A percentile compares a stretch with the other conserved stretches of the same genome.
Conservation (phyloP, 2,797 vertebrate genomes). For the Pseudochaenichthys georgianus region DNA sequence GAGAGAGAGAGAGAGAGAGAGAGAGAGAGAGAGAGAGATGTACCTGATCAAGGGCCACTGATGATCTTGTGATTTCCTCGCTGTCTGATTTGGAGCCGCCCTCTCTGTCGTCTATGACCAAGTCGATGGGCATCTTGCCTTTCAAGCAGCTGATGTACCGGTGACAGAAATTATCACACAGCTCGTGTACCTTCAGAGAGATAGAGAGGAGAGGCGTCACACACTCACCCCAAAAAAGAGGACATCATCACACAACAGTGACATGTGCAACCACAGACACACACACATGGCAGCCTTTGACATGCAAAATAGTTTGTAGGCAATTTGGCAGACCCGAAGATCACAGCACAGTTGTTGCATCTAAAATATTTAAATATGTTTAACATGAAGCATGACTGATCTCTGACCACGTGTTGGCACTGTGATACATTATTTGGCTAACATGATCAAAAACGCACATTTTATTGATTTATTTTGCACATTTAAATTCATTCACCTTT, state of each 20-base stretch:
- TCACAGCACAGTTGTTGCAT: slow-evolving; percentile 15
- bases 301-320: slow-evolving; percentile 73
- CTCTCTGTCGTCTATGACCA: slow-evolving; percentile 99
- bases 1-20: not conserved
- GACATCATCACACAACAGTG: slow-evolving; percentile 81
- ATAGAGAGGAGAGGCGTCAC: slow-evolving; percentile 47
- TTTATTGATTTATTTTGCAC: not conserved
- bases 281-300: slow-evolving; percentile 60
- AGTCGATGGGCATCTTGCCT: slow-evolving; percentile 99
- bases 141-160: slow-evolving; percentile 99
- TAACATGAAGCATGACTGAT: not conserved
- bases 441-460: not conserved
- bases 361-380: slow-evolving; percentile 6
- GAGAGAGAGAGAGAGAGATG: slow-evolving; percentile 44
- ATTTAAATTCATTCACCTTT: not conserved
- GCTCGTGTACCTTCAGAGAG: slow-evolving; percentile 94
- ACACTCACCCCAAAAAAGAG: slow-evolving; percentile 72
- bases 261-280: slow-evolving; percentile 83
- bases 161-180: slow-evolving; percentile 99
- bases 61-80: slow-evolving; percentile 98
- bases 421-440: not conserved
- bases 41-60: slow-evolving; percentile 99
- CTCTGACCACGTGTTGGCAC: not conserved
- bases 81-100: slow-evolving; percentile 99
- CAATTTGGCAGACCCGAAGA: slow-evolving; percentile 10